These are phyloP conservation scores for Trachelus troglodyta DNA, from an alignment of 2,888 invertebrate genomes.

Conservation along the genomic window DNA sequence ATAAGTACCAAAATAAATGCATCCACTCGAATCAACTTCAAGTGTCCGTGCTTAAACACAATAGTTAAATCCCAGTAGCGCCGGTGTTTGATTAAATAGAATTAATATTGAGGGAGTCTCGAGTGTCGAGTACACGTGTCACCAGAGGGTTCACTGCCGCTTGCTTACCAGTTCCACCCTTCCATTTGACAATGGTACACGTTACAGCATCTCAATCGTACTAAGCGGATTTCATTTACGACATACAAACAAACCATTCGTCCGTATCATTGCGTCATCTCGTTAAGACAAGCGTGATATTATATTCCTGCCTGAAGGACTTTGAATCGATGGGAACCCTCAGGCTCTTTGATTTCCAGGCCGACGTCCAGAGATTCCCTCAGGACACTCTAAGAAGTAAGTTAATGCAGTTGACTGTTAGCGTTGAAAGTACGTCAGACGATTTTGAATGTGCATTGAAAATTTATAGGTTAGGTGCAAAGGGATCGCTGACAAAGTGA, in stretches of 20 bases:
- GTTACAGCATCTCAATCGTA: slow-evolving; percentile 20
- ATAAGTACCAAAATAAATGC: not conserved
- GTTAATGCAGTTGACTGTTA: not conserved
- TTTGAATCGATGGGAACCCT: not conserved
- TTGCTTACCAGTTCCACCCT: slow-evolving; percentile 32
- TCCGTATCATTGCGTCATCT: slow-evolving; percentile 7
- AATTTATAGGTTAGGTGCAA: not conserved
- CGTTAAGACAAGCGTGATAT: slow-evolving; percentile 1
- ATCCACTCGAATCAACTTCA: not conserved
- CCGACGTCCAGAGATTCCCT: not conserved
- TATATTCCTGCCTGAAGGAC: not conserved
- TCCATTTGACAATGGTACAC: slow-evolving; percentile 12
- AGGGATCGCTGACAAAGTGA: no score
- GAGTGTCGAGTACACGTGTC: slow-evolving; percentile 32
- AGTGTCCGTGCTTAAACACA: not conserved
- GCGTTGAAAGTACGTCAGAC: not conserved
- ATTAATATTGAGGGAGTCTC: slow-evolving; percentile 49
- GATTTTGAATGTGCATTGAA: not conserved
- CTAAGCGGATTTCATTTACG: slow-evolving; percentile 41
- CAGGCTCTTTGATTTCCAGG: not conserved
- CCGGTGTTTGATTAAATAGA: slow-evolving; percentile 43
- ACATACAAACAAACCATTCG: slow-evolving; percentile 38
- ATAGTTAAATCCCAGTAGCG: slow-evolving; percentile 13
- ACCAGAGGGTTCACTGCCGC: slow-evolving; percentile 25
- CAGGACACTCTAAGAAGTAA: not conserved